Conservation (phyloP, 1,140 invertebrate genomes). For the Lordiphosa stackelbergi region DNA sequence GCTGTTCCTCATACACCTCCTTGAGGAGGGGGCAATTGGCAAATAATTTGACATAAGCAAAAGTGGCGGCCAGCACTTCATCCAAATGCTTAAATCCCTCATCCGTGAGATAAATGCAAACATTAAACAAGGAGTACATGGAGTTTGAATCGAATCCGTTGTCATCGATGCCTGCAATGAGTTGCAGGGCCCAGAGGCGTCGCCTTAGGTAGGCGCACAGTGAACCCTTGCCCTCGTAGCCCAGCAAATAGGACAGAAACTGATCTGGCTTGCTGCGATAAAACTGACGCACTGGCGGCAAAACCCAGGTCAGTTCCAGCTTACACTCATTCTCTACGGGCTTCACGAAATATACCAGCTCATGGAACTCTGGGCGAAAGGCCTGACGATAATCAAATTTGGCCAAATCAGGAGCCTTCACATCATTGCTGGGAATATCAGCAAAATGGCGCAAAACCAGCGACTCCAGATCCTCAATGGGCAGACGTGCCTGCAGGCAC, state of each 20-base stretch:
- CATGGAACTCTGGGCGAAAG: conserved; percentile 83
- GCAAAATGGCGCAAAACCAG: conserved; percentile 82
- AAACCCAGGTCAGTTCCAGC: conserved; percentile 87
- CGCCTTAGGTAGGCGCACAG: conserved; percentile 89
- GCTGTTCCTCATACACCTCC: conserved; percentile 60
- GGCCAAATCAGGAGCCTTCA: conserved; percentile 81
- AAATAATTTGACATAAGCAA: conserved; percentile 86
- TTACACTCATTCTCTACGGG: conserved; percentile 85
- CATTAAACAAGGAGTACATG: conserved; percentile 85
- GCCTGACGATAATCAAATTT: conserved; percentile 77
- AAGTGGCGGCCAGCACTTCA: conserved; percentile 84
- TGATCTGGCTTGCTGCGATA: conserved; percentile 88
- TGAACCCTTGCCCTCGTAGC: conserved; percentile 93
- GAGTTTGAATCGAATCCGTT: conserved; percentile 87
- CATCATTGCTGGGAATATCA: conserved; percentile 82
- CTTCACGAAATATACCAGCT: conserved; percentile 86
- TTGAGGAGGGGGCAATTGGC: conserved; percentile 79
- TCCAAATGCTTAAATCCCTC: conserved; percentile 85
- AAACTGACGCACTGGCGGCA: conserved; percentile 82
- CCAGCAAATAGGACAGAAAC: conserved; percentile 89
- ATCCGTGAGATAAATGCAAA: conserved; percentile 87
- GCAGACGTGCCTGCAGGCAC: conserved; percentile 87
- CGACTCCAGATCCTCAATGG: conserved; percentile 85
- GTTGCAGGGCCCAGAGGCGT: conserved; percentile 90
- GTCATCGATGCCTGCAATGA: conserved; percentile 86